Evolutionary conservation across 2,888 invertebrate genomes (phyloP), one percentile per base, ranked within the genome.

Genomic region (Drosophila mercatorum): DNA sequence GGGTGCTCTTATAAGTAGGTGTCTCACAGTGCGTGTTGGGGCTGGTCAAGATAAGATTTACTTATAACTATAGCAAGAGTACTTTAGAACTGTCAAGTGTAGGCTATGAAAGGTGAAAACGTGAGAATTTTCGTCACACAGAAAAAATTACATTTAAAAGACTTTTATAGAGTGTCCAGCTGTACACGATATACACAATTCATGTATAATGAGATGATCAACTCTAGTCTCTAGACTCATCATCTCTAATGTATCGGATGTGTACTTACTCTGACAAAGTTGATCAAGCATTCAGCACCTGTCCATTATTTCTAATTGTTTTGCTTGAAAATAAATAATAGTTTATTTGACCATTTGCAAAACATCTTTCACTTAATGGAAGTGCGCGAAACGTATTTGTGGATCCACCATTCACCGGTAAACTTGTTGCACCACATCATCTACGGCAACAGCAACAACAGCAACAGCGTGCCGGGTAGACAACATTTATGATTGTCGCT

Each of bases 331-430:
- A 47, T 40, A 53, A 40, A 28, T 40, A 62, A 44, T 65, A 38
- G 31, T 8, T 46, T 31, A 28, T 44, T 52, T 40, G 36, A 2
- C 38, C 22, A 65, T 41, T 51, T 63, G 46, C 38, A 53, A 68
- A 60, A 60, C 67, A 63, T 78, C 53, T 79, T 79, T 78, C 75
- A 68, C 72, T 61, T 63, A 38, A 64, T 40, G 58, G 47, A 52
- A 49, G 46, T 6, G 41, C 22, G 53, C 43, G 26, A 61, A 58
- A 43, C 44, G 51, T 26, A 56, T 41, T 22, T 58, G 40, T 28
- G 55, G 49, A 49, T 49, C 11, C 61, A 75, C 38, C 62, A 71
- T 51, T 74, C 61, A 64, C 66, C 74, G 77, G 67, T 67, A 74
- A 75, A 69, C 66, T 72, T 61, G 78, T 76, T 68, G 47, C 10